phyloP scores from a whole-genome alignment of 2,797 vertebrate genomes.

The Erpetoichthys calabaricus region DNA sequence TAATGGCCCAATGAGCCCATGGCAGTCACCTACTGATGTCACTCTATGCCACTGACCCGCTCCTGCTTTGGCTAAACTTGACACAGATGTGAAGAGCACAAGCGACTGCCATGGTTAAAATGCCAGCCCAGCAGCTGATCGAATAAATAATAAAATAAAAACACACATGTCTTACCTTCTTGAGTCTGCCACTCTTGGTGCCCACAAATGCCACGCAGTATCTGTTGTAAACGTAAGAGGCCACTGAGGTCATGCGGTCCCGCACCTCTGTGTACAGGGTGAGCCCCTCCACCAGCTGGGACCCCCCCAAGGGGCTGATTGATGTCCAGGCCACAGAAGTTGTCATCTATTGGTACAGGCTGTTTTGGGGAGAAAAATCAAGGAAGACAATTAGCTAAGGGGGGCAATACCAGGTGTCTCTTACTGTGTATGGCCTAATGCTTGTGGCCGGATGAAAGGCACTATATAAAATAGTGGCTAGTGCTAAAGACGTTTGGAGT shows the following conservation, averaged over 20 bases:
- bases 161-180: constrained; percentile 66
- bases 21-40: too few relatives aligned
- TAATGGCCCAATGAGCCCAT: too few relatives aligned
- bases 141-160: too few relatives aligned
- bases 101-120: neutral
- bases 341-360: constrained; percentile 95
- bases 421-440: too few relatives aligned
- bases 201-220: constrained; percentile 93
- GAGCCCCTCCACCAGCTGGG: constrained; percentile 77
- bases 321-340: constrained; percentile 95
- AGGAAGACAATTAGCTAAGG: too few relatives aligned
- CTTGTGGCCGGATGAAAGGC: too few relatives aligned
- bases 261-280: constrained; percentile 77
- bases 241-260: constrained; percentile 87
- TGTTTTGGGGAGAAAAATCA: constrained; percentile 20
- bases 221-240: constrained; percentile 86
- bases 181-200: constrained; percentile 84
- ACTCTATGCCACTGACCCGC: too few relatives aligned
- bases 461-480: too few relatives aligned
- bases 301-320: constrained; percentile 90
- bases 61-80: too few relatives aligned
- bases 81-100: too few relatives aligned
- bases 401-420: too few relatives aligned
- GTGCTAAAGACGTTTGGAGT: too few relatives aligned
- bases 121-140: neutral